phyloP scores from a whole-genome alignment of 1,140 invertebrate genomes.

The Episyrphus balteatus region DNA sequence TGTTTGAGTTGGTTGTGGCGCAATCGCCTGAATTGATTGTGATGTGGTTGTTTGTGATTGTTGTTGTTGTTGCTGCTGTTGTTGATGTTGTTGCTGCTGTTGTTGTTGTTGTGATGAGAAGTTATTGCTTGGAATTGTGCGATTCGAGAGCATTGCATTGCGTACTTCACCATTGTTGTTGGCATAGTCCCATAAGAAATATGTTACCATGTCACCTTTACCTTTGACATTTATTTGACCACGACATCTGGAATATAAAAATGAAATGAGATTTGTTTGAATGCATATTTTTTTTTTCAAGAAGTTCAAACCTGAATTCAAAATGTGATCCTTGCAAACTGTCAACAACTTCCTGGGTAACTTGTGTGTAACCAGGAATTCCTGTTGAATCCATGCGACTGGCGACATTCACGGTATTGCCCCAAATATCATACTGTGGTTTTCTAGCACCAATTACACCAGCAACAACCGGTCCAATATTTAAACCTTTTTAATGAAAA shows the following conservation, averaged over 20 bases:
- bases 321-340: slow-evolving; percentile 35
- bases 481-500: slow-evolving; percentile 53
- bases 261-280: background rate
- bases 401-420: slow-evolving; percentile 79
- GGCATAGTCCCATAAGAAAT: slow-evolving; percentile 61
- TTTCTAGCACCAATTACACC: slow-evolving; percentile 90
- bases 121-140: slow-evolving; percentile 5
- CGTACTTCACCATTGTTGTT: slow-evolving; percentile 32
- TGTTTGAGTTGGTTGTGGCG: slow-evolving; percentile 1
- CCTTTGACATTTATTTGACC: slow-evolving; percentile 86
- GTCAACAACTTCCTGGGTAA: slow-evolving; percentile 65
- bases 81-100: slow-evolving; percentile 4
- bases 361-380: slow-evolving; percentile 72
- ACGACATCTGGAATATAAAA: slow-evolving; percentile 53
- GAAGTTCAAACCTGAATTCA: slow-evolving; percentile 31
- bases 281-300: no score
- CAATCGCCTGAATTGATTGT: background rate
- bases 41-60: slow-evolving; percentile 1
- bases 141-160: slow-evolving; percentile 26
- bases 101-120: slow-evolving; percentile 4
- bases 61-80: slow-evolving; percentile 3
- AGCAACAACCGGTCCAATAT: slow-evolving; percentile 84
- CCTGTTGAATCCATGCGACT: slow-evolving; percentile 82
- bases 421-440: slow-evolving; percentile 95
- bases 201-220: slow-evolving; percentile 89